Evolutionary conservation across 2,888 invertebrate species (phyloP).

Genomic region (Acleris literana): DNA sequence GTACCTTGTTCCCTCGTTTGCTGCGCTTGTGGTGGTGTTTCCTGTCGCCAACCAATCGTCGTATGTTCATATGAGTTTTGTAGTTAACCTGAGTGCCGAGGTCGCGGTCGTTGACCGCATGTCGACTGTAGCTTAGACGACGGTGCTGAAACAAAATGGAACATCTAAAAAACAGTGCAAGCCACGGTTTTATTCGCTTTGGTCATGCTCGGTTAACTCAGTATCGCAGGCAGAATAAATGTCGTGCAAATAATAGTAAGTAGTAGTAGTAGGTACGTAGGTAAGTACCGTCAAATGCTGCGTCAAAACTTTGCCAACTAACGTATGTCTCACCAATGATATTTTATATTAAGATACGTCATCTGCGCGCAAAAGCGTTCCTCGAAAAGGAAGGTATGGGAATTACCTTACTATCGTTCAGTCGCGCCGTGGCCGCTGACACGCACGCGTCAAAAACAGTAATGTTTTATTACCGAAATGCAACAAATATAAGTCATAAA

Average conservation of each 20-base stretch:
- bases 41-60: slow-evolving; percentile 93
- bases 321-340: too few relatives aligned
- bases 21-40: slow-evolving; percentile 93
- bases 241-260: background rate
- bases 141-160: slow-evolving; percentile 87
- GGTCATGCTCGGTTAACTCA: slow-evolving; percentile 10
- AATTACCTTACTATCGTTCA: too few relatives aligned
- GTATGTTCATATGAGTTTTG: slow-evolving; percentile 94
- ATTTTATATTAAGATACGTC: too few relatives aligned
- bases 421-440: too few relatives aligned
- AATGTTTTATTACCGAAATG: too few relatives aligned
- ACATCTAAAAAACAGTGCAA: background rate
- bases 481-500: too few relatives aligned
- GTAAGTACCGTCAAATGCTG: too few relatives aligned
- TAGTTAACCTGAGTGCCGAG: slow-evolving; percentile 94
- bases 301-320: too few relatives aligned
- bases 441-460: too few relatives aligned
- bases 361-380: too few relatives aligned
- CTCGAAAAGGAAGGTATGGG: too few relatives aligned
- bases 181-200: background rate
- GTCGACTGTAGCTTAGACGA: slow-evolving; percentile 94
- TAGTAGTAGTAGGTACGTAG: too few relatives aligned
- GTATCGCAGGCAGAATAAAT: slow-evolving; percentile 17
- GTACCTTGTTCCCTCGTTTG: slow-evolving; percentile 92
- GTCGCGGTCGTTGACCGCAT: slow-evolving; percentile 95